Percentiles rank a stretch among this genome's conserved stretches.
These are phyloP conservation scores for Lampropteryx suffumata DNA, from an alignment of 2,888 invertebrate species.

Conservation along the genomic window DNA sequence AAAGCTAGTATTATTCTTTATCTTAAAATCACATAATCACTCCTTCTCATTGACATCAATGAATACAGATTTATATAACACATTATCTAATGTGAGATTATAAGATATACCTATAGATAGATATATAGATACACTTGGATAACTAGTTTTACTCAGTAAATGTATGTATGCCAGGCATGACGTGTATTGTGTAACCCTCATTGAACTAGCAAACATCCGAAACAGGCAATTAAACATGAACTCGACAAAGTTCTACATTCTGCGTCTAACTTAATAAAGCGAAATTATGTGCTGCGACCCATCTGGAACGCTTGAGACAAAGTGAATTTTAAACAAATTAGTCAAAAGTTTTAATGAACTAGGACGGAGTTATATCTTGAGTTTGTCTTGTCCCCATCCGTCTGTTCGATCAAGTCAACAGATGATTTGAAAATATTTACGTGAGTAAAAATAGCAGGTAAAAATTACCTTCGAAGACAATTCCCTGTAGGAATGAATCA, in stretches of 20 bases:
- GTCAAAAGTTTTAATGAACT: conserved; percentile 73
- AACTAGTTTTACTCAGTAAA: too few species aligned
- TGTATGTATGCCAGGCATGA: too few species aligned
- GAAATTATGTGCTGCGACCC: conserved; percentile 72
- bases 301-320: conserved; percentile 71
- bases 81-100: too few species aligned
- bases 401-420: conserved; percentile 30
- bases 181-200: conserved; percentile 7
- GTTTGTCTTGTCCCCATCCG: conserved; percentile 42
- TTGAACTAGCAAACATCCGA: conserved; percentile 56
- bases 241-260: conserved; percentile 69
- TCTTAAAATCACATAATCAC: too few species aligned
- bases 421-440: conserved; percentile 28
- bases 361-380: conserved; percentile 47
- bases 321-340: conserved; percentile 79
- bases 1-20: too few species aligned
- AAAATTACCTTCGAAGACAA: conserved; percentile 33
- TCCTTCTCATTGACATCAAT: too few species aligned
- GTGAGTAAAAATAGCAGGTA: conserved; percentile 31
- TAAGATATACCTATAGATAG: too few species aligned
- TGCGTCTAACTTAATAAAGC: conserved; percentile 73
- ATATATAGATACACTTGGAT: too few species aligned
- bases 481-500: conserved; percentile 32
- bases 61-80: too few species aligned
- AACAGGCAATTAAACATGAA: conserved; percentile 69